Evolutionary conservation across 2,888 invertebrate genomes (phyloP).

Genomic region (Hypercompe scribonia): DNA sequence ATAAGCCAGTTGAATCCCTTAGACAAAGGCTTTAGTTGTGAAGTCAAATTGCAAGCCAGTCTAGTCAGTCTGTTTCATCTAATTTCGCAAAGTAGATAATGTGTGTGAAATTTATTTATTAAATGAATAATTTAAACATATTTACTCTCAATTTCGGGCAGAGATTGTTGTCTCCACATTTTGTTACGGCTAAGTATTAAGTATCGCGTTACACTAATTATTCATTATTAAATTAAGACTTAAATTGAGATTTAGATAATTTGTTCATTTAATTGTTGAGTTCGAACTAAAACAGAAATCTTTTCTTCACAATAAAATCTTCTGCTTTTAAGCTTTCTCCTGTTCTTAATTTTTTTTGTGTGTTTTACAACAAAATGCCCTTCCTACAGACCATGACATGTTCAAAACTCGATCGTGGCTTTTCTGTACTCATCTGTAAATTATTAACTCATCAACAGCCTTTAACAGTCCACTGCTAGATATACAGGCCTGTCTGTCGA

Average conservation of each 20-base stretch:
- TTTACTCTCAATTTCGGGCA: neutral
- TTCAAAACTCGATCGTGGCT: no score
- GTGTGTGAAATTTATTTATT: neutral
- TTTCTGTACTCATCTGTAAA: no score
- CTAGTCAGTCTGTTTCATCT: neutral
- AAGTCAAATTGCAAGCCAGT: neutral
- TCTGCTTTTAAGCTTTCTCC: no score
- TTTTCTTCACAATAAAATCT: neutral
- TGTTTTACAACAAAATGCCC: neutral
- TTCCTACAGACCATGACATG: no score
- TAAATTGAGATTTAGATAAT: no score
- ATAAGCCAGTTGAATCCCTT: neutral
- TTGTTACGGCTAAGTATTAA: neutral
- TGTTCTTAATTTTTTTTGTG: neutral
- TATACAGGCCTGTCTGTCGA: no score
- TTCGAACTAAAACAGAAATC: neutral
- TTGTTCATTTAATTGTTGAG: neutral
- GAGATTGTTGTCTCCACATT: neutral
- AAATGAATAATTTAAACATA: neutral
- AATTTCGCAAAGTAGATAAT: neutral
- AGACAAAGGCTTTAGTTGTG: neutral
- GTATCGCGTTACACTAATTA: neutral
- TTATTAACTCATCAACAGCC: no score
- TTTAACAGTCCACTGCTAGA: no score
- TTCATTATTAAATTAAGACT: no score